Evolutionary conservation across 1,140 invertebrate species (phyloP).

Genomic region (Geopemphigus sp.): DNA sequence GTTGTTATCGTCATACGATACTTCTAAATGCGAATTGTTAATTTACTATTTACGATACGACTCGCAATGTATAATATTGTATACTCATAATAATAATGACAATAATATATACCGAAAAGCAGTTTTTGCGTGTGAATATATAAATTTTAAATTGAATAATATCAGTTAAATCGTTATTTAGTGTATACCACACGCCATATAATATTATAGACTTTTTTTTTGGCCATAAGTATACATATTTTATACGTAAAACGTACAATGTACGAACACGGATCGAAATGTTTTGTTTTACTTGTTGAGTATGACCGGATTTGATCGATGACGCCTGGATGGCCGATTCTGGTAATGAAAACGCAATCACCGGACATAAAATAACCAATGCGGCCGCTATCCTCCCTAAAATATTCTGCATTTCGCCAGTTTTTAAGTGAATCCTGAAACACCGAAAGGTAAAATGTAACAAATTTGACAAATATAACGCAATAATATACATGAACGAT

Average conservation of each 20-base stretch:
- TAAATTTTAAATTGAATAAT: slow-evolving; percentile 12
- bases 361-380: slow-evolving; percentile 42
- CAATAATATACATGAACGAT: too few relatives aligned
- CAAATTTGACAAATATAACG: too few relatives aligned
- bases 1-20: too few relatives aligned
- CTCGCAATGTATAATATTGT: too few relatives aligned
- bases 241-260: too few relatives aligned
- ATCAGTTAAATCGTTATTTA: background rate
- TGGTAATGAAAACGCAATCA: slow-evolving; percentile 30
- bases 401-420: slow-evolving; percentile 46
- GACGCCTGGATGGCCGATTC: slow-evolving; percentile 29
- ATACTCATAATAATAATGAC: too few relatives aligned
- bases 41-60: too few relatives aligned
- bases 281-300: slow-evolving; percentile 25
- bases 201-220: background rate
- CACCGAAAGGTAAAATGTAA: background rate
- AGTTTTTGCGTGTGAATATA: background rate
- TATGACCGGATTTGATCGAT: slow-evolving; percentile 29
- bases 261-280: too few relatives aligned
- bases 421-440: slow-evolving; percentile 17
- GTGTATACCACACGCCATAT: background rate
- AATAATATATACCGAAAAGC: background rate
- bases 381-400: slow-evolving; percentile 43
- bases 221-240: too few relatives aligned
- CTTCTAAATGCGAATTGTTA: background rate